Evolutionary conservation across 2,797 vertebrate species (phyloP).

Genomic region (Pangasius mekongensis): DNA sequence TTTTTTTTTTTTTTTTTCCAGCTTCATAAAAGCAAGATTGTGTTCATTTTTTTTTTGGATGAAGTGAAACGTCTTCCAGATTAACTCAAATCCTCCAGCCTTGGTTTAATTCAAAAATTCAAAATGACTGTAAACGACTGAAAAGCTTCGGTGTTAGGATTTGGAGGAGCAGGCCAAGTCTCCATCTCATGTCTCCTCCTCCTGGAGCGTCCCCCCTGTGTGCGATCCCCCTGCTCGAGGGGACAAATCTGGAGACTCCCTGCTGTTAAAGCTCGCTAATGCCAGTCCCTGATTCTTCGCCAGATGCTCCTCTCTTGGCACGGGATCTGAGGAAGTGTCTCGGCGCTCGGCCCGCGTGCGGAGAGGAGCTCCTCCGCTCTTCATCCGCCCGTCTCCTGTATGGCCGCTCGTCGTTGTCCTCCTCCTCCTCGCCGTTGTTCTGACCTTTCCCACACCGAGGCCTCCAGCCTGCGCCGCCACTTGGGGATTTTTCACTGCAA

Average conservation of each 20-base stretch:
- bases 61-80: background rate
- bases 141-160: constrained; percentile 39
- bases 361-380: constrained; percentile 52
- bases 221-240: constrained; percentile 61
- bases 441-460: constrained; percentile 62
- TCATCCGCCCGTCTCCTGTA: constrained; percentile 59
- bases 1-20: too few relatives aligned
- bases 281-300: constrained; percentile 62
- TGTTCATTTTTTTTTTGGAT: background rate
- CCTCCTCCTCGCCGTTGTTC: constrained; percentile 43
- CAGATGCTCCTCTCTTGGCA: constrained; percentile 63
- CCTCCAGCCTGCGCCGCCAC: constrained; percentile 53
- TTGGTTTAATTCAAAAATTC: background rate
- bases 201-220: constrained; percentile 55
- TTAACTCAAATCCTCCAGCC: background rate
- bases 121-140: constrained; percentile 12
- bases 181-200: constrained; percentile 45
- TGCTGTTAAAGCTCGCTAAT: constrained; percentile 61
- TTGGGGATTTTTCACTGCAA: constrained; percentile 56
- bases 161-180: constrained; percentile 38
- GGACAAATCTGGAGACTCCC: constrained; percentile 63
- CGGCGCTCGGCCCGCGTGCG: constrained; percentile 53
- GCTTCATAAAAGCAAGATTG: background rate
- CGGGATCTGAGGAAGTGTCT: constrained; percentile 58
- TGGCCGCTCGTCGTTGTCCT: constrained; percentile 61